Evolutionary conservation across 37 sponge, comb jelly and placozoan genomes (phyloP).

Genomic region (Ephydatia muelleri): DNA sequence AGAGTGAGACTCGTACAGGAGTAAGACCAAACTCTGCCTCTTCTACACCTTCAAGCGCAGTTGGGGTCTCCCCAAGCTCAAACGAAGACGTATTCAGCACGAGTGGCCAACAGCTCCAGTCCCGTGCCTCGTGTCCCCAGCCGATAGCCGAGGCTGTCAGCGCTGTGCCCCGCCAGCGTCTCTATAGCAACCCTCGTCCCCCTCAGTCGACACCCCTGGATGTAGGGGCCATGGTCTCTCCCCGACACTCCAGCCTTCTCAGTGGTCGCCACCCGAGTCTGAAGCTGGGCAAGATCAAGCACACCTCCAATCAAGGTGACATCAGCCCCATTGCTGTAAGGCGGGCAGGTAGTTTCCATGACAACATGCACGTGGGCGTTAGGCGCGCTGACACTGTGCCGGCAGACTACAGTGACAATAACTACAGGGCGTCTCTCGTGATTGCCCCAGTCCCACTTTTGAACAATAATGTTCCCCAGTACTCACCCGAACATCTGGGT

Average conservation of each 20-base stretch:
- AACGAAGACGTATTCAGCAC: not conserved
- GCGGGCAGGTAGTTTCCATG: not conserved
- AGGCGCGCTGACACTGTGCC: not conserved
- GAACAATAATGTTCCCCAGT: not conserved
- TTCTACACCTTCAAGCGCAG: not conserved
- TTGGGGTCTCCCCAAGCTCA: not conserved
- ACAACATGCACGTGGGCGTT: not conserved
- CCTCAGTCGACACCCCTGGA: too few species aligned
- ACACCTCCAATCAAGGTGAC: not conserved
- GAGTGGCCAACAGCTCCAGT: not conserved
- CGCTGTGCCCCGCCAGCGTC: not conserved
- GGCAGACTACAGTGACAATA: not conserved
- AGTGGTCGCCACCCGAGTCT: conserved; percentile 35
- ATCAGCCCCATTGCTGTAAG: not conserved
- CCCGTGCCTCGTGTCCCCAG: not conserved
- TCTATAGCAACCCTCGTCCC: not conserved
- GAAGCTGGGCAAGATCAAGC: conserved; percentile 5
- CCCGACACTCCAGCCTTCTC: not conserved
- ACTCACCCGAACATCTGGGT: not conserved
- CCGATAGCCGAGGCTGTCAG: not conserved
- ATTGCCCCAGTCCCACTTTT: not conserved
- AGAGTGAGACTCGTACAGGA: not conserved
- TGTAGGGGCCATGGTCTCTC: not conserved
- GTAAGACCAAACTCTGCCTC: not conserved
- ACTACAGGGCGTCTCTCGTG: not conserved